Conservation (phyloP, 2,797 vertebrate genomes). For the Acropternis orthonyx region DNA sequence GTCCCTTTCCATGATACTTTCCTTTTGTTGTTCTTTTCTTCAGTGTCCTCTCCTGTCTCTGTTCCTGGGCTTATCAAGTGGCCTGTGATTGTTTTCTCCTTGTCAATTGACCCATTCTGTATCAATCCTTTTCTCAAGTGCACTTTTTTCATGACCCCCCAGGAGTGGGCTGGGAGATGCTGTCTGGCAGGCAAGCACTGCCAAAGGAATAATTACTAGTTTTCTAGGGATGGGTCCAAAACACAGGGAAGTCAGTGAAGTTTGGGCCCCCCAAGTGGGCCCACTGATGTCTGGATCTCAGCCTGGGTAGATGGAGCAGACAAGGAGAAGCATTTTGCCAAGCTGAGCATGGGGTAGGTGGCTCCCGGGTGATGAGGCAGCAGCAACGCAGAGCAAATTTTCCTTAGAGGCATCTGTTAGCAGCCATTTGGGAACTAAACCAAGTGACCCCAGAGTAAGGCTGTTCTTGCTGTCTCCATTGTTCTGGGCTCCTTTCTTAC, state of each 20-base stretch:
- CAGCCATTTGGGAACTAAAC: constrained; percentile 26
- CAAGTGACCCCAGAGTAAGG: neutral
- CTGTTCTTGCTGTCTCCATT: constrained; percentile 16
- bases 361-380: constrained; percentile 4
- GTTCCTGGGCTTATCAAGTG: neutral
- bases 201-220: neutral
- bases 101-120: neutral
- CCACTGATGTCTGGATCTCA: neutral
- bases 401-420: neutral
- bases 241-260: neutral
- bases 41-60: neutral
- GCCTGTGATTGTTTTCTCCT: neutral
- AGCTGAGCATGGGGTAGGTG: neutral
- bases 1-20: neutral
- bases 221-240: neutral
- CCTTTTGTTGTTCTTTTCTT: neutral
- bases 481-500: neutral
- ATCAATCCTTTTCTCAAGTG: neutral
- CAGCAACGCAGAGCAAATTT: neutral
- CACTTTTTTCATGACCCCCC: neutral
- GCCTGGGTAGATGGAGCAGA: neutral
- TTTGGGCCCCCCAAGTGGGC: neutral
- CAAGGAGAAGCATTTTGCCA: constrained; percentile 1
- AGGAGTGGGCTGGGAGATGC: neutral
- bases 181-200: neutral